phyloP scores from a whole-genome alignment of 2,113 vertebrate genomes.

The Eidolon helvum region DNA sequence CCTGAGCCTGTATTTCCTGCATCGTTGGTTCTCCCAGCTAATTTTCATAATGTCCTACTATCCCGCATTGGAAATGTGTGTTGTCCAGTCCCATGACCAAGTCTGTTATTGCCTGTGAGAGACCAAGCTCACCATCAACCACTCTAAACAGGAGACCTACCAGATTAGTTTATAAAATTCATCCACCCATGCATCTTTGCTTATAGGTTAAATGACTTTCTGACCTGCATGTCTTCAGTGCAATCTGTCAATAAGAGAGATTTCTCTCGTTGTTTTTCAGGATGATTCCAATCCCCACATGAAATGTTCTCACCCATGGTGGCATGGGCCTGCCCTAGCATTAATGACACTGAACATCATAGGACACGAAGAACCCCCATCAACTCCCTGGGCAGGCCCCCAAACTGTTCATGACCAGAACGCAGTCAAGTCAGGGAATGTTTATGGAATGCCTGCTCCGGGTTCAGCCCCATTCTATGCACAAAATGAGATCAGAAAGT shows the following conservation, averaged over 20 bases:
- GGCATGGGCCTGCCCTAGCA: background rate
- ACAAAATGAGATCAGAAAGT: background rate
- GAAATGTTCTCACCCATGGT: constrained; percentile 43
- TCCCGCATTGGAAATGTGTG: background rate
- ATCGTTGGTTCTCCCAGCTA: background rate
- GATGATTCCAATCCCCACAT: constrained; percentile 3
- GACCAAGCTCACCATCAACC: background rate
- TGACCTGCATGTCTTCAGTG: background rate
- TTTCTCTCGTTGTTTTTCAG: constrained; percentile 55
- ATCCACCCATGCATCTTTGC: background rate
- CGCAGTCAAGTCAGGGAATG: background rate
- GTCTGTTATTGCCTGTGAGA: background rate
- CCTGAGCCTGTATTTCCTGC: background rate
- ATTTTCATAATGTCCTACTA: background rate
- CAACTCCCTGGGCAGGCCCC: background rate
- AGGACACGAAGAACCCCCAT: background rate
- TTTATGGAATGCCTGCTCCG: background rate
- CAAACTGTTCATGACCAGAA: background rate
- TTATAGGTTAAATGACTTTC: constrained; percentile 43
- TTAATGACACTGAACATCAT: background rate
- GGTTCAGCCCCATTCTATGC: background rate
- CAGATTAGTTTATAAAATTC: constrained; percentile 38
- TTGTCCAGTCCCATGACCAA: background rate
- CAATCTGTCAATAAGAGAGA: constrained; percentile 30
- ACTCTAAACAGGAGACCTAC: background rate